Conservation (phyloP, 1,140 invertebrate species). For the Lepidurus arcticus region DNA sequence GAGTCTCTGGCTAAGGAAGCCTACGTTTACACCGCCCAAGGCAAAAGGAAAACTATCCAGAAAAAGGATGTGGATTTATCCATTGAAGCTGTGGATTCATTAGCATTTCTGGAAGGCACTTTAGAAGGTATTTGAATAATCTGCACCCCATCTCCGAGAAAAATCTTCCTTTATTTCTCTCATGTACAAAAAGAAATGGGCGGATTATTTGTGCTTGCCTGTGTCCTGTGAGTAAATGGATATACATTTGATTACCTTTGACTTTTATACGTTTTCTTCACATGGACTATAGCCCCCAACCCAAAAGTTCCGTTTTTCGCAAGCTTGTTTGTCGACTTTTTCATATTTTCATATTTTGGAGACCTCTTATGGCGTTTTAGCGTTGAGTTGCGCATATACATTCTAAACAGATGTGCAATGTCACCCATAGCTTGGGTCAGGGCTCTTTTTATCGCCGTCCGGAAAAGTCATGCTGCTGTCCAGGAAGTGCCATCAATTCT, state of each 20-base stretch:
- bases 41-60: slow-evolving; percentile 74
- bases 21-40: slow-evolving; percentile 59
- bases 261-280: background rate
- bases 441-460: background rate
- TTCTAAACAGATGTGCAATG: slow-evolving; percentile 14
- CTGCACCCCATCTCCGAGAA: background rate
- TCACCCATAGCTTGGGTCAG: background rate
- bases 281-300: background rate
- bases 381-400: background rate
- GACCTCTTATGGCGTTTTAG: background rate
- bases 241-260: background rate
- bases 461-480: background rate
- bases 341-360: background rate
- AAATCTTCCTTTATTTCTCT: background rate
- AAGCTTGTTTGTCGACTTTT: background rate
- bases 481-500: background rate
- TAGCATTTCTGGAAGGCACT: slow-evolving; percentile 72
- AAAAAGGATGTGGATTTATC: slow-evolving; percentile 71
- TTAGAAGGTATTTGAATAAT: slow-evolving; percentile 47
- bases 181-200: slow-evolving; percentile 8
- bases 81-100: slow-evolving; percentile 61
- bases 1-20: slow-evolving; percentile 71
- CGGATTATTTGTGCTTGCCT: background rate
- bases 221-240: background rate
- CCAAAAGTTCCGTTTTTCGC: background rate